Evolutionary conservation across 2,113 vertebrate species (phyloP).

Genomic region (Pachyramphus minor): DNA sequence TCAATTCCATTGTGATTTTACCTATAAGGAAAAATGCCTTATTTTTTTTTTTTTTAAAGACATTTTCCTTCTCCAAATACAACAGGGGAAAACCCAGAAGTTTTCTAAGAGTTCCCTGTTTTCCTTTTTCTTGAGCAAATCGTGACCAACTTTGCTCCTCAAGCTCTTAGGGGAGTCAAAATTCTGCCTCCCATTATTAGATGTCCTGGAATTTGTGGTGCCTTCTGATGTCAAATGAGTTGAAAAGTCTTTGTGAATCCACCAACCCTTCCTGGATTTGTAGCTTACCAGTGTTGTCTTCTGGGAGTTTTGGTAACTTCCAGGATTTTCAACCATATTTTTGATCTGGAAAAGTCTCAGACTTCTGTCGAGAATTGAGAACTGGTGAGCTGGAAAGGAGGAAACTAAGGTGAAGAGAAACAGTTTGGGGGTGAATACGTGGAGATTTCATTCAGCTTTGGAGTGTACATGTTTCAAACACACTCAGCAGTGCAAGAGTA

Average conservation of each 20-base stretch:
- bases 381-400: neutral
- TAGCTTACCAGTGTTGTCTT: neutral
- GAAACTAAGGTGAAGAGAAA: neutral
- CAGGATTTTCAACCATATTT: neutral
- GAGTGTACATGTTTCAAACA: neutral
- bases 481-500: neutral
- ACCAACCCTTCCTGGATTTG: neutral
- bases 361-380: neutral
- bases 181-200: neutral
- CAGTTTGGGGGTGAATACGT: neutral
- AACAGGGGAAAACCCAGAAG: neutral
- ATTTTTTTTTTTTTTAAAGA: neutral
- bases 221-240: fast-evolving
- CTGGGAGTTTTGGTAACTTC: neutral
- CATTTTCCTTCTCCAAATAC: neutral
- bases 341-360: neutral
- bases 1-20: neutral
- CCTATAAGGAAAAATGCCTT: neutral
- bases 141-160: neutral
- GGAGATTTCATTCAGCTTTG: neutral
- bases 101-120: neutral
- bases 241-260: neutral
- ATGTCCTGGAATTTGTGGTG: neutral
- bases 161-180: neutral
- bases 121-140: neutral